Base-by-base conservation (phyloP, 2,113 vertebrate species). In the Nanorana parkeri region DNA sequence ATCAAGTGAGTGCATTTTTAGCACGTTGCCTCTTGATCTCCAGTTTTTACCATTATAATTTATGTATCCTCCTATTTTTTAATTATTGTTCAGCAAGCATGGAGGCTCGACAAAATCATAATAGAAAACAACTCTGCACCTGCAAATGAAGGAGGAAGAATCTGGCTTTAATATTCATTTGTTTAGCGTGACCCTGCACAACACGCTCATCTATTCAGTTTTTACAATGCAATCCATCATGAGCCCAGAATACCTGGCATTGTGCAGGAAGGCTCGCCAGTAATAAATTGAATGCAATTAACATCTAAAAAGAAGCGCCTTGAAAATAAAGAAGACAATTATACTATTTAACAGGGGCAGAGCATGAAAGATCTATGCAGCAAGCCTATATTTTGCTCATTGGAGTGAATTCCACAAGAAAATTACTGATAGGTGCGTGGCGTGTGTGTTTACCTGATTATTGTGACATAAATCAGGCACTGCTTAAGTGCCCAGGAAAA, bases 221-320 rank as follows among this genome's bases (percentile, higher is more conserved):
- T 75, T 83, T 76, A 81, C 71, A 76, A 76, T 83, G 72, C 36
- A 76, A 83, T 83, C 80, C 72, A 76, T 76, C 80, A 83, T 47
- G 72, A 63, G 63, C 69, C 52, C n/a, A 41, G 80, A 76, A 67
- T 83, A 83, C 72, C 80, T 83, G 80, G 80, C 80, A 83, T 68
- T 60, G 71, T 76, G 80, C 52, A 36, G 71, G 71, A 75, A 65
- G 19, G 71, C 80, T 76, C 29, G 80, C 52, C 32, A 68, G 72
- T 83, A 60, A 83, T 76, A 83, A 83, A 83, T 83, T 83, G 80
- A 83, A 76, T 83, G 80, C 80, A 83, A 83, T 83, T 83, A 83
- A 72, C 80, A 83, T 83, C 80, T 66, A 76, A 83, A 83, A 83
- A 68, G 72, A 83, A 83, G 80, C 80, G 67, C 29, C 80, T 75